Base-by-base conservation (phyloP, 2,113 vertebrate species). In the Alethe castanea region DNA sequence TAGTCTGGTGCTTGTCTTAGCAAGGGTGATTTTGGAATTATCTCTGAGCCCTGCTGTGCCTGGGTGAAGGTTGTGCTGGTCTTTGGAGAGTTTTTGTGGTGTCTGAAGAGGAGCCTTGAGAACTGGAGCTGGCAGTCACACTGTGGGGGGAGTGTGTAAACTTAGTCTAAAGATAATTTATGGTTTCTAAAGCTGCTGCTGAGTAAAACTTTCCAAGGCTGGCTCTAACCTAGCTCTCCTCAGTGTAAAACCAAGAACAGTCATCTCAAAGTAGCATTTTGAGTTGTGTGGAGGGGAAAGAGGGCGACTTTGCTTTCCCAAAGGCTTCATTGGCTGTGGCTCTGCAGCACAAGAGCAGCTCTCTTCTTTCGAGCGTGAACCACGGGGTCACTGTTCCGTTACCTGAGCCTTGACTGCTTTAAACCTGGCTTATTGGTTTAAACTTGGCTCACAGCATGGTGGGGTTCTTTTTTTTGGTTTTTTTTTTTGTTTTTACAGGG, bases 171-270 rank as follows among this genome's bases (percentile, higher is more conserved):
- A 94, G 88, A 96, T 96, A 96, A 97, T 95, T 96, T 48, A 93
- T 78, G 88, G 94, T 94, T 96, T 93, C 95, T 93, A 71, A 96
- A 97, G 93, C 94, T 95, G 95, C 94, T 86, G 96, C 90, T 95
- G 94, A 97, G 94, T 90, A 96, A 97, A 96, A 97, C 60, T 96
- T 97, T 96, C 96, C 94, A 90, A 83, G 85, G 90, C 82, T 94
- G 88, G 35, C 90, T 88, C 79, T 94, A 92, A 88, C 90, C 90
- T 64, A 83, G 52, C 90, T 71, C 77, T 97, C 90, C 33, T 62
- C 92, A 33, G 56, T 22, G 87, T 78, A 82, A 92, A 94, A 81
- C 84, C 11, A 14, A 94, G 61, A 96, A 56, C 67, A 88, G 67
- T 88, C 64, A 56, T 83, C 94, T 93, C 38, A 29, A 69, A 92